These are phyloP conservation scores for Epizoanthus illoricatus DNA, from an alignment of 92 coral and sea anemone genomes.

Conservation along the genomic window DNA sequence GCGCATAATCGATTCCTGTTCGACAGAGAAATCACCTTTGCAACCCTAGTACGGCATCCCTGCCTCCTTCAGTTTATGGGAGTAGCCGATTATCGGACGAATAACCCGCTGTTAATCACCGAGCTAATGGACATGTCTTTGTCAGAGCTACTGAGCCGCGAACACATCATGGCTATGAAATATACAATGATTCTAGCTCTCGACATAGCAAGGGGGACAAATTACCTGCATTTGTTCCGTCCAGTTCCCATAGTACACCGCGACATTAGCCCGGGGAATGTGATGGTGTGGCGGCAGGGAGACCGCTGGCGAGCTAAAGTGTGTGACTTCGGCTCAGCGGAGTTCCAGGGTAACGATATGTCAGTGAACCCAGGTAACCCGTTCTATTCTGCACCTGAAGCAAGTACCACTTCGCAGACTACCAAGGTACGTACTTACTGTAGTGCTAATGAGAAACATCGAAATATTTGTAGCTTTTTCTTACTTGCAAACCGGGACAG, in stretches of 20 bases:
- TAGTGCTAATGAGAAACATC: too few relatives aligned
- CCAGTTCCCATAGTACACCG: conserved; percentile 90
- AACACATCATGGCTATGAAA: conserved; percentile 52
- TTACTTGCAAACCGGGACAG: too few relatives aligned
- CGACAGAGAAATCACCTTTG: conserved; percentile 82
- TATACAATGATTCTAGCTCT: conserved; percentile 68
- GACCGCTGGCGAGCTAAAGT: conserved; percentile 86
- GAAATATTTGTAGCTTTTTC: too few relatives aligned
- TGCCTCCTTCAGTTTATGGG: conserved; percentile 80
- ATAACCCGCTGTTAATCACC: conserved; percentile 61
- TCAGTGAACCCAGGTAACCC: conserved; percentile 86
- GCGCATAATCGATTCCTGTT: conserved; percentile 69
- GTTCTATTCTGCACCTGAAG: conserved; percentile 92
- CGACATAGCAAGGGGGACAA: conserved; percentile 77
- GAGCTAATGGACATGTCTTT: conserved; percentile 88
- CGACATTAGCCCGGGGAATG: conserved; percentile 83
- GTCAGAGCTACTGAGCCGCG: conserved; percentile 59
- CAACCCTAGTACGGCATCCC: conserved; percentile 78
- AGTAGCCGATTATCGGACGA: conserved; percentile 70
- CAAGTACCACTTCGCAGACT: conserved; percentile 58
- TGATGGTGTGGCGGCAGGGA: conserved; percentile 90
- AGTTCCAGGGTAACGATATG: conserved; percentile 74
- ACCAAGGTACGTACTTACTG: conserved; percentile 60
- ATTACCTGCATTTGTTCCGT: conserved; percentile 78
- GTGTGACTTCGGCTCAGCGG: conserved; percentile 95